phyloP scores from a whole-genome alignment of 2,113 vertebrate genomes.

The Podocnemis expansa region DNA sequence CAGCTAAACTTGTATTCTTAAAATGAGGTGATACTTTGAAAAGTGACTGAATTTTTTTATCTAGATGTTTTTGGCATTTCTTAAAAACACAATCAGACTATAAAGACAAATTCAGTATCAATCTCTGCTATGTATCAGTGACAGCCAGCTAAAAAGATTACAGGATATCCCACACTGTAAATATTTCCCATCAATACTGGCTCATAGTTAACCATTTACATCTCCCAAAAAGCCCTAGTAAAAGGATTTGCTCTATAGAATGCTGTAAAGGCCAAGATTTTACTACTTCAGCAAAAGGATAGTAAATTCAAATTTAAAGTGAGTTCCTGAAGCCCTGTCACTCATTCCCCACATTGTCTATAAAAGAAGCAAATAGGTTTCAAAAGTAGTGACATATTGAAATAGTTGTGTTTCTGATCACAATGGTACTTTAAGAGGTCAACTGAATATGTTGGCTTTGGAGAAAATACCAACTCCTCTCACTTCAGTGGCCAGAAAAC shows the following conservation, averaged over 20 bases:
- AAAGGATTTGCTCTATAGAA: constrained; percentile 1
- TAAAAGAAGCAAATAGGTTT: neutral
- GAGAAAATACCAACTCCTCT: neutral
- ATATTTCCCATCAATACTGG: neutral
- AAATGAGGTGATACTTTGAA: neutral
- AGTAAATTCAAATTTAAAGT: neutral
- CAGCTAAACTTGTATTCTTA: constrained; percentile 48
- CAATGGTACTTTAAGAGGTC: neutral
- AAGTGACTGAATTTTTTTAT: constrained; percentile 35
- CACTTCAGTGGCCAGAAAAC: too few species aligned
- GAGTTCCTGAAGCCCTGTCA: neutral
- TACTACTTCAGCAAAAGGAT: neutral
- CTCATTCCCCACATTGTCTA: neutral
- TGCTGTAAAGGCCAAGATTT: neutral
- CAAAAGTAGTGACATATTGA: neutral
- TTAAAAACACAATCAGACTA: constrained; percentile 49
- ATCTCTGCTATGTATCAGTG: neutral
- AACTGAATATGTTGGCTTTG: neutral
- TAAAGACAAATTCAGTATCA: constrained; percentile 36
- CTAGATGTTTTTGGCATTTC: constrained; percentile 36
- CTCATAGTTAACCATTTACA: neutral
- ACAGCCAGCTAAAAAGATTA: constrained; percentile 35
- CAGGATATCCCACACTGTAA: neutral
- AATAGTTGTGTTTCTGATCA: neutral
- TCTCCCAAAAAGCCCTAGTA: neutral